These are phyloP conservation scores for Heliconius sara DNA, from an alignment of 2,888 invertebrate species.

Conservation along the genomic window DNA sequence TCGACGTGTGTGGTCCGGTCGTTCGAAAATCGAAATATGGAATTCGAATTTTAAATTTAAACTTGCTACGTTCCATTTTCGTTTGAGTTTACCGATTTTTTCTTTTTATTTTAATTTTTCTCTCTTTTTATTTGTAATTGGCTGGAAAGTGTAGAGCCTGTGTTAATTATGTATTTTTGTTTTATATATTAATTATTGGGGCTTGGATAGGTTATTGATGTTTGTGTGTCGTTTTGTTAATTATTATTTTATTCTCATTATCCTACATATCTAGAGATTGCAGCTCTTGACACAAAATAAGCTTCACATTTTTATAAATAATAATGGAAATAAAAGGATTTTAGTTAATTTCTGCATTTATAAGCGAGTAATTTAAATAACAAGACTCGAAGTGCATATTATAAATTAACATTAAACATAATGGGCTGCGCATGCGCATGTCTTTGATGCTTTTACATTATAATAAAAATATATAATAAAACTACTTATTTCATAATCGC, in stretches of 20 bases:
- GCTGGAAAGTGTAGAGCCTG: constrained; percentile 59
- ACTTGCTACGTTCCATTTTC: constrained; percentile 35
- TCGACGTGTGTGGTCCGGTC: constrained; percentile 79
- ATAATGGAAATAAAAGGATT: constrained; percentile 8
- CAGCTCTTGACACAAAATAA: not conserved
- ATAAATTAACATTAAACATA: constrained; percentile 21
- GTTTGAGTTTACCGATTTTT: constrained; percentile 25
- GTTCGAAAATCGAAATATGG: constrained; percentile 41
- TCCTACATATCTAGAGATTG: too few species aligned
- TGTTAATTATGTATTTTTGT: constrained; percentile 31
- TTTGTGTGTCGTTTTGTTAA: constrained; percentile 2
- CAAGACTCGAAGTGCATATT: constrained; percentile 13
- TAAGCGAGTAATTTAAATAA: constrained; percentile 3
- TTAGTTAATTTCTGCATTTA: not conserved
- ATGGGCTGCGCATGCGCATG: constrained; percentile 15
- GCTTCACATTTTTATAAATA: not conserved
- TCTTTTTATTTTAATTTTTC: constrained; percentile 41
- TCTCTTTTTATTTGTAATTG: constrained; percentile 61
- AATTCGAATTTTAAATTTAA: constrained; percentile 38
- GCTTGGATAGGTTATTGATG: not conserved
- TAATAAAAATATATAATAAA: constrained; percentile 28
- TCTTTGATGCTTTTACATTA: constrained; percentile 21
- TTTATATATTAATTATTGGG: constrained; percentile 29
- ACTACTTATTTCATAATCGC: constrained; percentile 23
- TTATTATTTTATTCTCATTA: not conserved